These are phyloP conservation scores for Drosophila longiperda DNA, from an alignment of 2,888 invertebrate species.

Conservation along the genomic window DNA sequence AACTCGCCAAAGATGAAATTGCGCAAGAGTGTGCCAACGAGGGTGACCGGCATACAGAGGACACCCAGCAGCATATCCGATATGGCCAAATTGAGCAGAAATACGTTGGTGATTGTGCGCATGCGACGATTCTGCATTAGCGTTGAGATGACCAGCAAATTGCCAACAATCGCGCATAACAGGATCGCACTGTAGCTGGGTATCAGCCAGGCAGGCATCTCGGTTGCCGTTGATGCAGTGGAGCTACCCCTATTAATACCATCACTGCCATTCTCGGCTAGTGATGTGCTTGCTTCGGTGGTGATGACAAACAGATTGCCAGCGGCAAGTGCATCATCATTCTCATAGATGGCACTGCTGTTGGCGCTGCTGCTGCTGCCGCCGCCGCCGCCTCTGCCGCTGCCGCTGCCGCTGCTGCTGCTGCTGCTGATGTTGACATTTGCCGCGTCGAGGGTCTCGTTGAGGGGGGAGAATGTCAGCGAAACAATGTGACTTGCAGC, in stretches of 20 bases:
- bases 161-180: slow-evolving; percentile 91
- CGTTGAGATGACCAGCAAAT: slow-evolving; percentile 92
- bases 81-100: slow-evolving; percentile 90
- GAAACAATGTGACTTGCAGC: slow-evolving; percentile 69
- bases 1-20: slow-evolving; percentile 90
- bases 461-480: slow-evolving; percentile 50
- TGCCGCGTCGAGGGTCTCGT: slow-evolving; percentile 38
- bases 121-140: slow-evolving; percentile 90
- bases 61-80: slow-evolving; percentile 90
- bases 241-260: neutral
- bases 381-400: neutral
- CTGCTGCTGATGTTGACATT: slow-evolving; percentile 17
- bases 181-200: slow-evolving; percentile 91
- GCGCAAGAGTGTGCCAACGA: slow-evolving; percentile 88
- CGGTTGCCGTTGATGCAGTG: slow-evolving; percentile 19
- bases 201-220: slow-evolving; percentile 77
- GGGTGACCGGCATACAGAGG: slow-evolving; percentile 91
- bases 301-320: slow-evolving; percentile 20
- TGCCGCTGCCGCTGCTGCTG: slow-evolving; percentile 5
- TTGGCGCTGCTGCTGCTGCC: slow-evolving; percentile 5
- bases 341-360: slow-evolving; percentile 18
- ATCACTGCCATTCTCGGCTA: neutral
- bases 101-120: slow-evolving; percentile 92
- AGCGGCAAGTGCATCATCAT: slow-evolving; percentile 13
- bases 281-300: slow-evolving; percentile 5